A percentile compares a stretch with the other conserved stretches of the same genome.
Conservation (phyloP, 2,113 vertebrate genomes). For the Gobiocypris rarus region DNA sequence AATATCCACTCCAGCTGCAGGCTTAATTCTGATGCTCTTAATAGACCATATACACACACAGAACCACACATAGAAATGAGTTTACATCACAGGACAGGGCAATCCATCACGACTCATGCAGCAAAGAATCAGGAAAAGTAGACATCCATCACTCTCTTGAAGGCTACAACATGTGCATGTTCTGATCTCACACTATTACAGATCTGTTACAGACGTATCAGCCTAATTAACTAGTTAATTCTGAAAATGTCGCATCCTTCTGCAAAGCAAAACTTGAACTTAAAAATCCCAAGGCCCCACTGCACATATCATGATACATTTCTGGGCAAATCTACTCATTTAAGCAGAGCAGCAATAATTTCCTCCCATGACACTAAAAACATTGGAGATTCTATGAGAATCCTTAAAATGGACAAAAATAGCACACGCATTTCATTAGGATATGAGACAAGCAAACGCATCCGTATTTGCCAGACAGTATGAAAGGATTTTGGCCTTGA, state of each 20-base stretch:
- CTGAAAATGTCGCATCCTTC: neutral
- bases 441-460: neutral
- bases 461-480: neutral
- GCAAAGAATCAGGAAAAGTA: conserved; percentile 32
- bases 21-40: conserved; percentile 23
- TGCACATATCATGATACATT: neutral
- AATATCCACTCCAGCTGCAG: conserved; percentile 36
- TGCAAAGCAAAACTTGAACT: neutral
- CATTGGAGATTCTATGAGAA: neutral
- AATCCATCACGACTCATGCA: conserved; percentile 30
- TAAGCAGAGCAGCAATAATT: conserved; percentile 29
- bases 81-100: conserved; percentile 39
- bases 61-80: conserved; percentile 18
- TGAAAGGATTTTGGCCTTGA: conserved; percentile 47
- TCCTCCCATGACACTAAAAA: conserved; percentile 22
- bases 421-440: conserved; percentile 20
- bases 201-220: neutral
- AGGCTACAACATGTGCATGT: neutral
- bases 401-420: conserved; percentile 22
- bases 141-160: conserved; percentile 17
- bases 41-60: conserved; percentile 19
- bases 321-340: conserved; percentile 16
- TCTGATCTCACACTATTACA: conserved; percentile 16
- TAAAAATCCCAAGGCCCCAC: neutral
- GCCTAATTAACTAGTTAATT: neutral